Percentiles rank a stretch among this genome's conserved stretches.
Conservation (phyloP, 2,888 invertebrate genomes). For the Spatulosminthurus flaviceps region DNA sequence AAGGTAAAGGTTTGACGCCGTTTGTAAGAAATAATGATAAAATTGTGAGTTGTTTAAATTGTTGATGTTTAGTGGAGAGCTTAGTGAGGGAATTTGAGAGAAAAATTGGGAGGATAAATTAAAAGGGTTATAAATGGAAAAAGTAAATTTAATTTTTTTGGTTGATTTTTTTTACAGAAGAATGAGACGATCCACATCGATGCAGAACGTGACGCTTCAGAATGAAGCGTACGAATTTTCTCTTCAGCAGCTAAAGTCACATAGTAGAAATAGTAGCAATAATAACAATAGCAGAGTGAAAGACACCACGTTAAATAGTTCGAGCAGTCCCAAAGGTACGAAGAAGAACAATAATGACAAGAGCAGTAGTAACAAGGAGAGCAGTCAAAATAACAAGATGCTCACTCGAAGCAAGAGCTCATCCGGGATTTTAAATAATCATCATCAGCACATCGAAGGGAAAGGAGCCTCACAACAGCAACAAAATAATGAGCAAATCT, state of each 20-base stretch:
- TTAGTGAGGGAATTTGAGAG: too few relatives aligned
- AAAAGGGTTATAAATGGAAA: too few relatives aligned
- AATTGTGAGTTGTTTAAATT: too few relatives aligned
- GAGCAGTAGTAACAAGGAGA: not conserved
- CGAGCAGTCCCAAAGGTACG: not conserved
- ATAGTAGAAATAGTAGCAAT: not conserved
- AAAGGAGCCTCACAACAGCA: too few relatives aligned
- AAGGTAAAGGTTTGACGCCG: too few relatives aligned
- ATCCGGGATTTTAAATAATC: not conserved
- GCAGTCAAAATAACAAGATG: not conserved
- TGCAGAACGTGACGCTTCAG: conserved; percentile 40
- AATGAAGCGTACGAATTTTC: conserved; percentile 21
- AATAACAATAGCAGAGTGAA: not conserved
- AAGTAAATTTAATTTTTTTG: too few relatives aligned
- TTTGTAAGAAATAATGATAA: too few relatives aligned
- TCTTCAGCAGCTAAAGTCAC: not conserved
- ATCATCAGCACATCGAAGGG: not conserved
- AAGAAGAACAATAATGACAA: too few relatives aligned
- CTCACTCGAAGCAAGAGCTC: not conserved
- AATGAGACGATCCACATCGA: conserved; percentile 57
- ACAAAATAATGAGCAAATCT: too few relatives aligned
- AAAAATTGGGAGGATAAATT: too few relatives aligned
- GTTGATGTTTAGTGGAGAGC: too few relatives aligned
- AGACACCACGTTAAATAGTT: not conserved
- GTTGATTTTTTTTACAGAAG: conserved; percentile 48